Base-by-base conservation (phyloP, 2,113 vertebrate genomes). In the Anarhynchus alexandrinus region DNA sequence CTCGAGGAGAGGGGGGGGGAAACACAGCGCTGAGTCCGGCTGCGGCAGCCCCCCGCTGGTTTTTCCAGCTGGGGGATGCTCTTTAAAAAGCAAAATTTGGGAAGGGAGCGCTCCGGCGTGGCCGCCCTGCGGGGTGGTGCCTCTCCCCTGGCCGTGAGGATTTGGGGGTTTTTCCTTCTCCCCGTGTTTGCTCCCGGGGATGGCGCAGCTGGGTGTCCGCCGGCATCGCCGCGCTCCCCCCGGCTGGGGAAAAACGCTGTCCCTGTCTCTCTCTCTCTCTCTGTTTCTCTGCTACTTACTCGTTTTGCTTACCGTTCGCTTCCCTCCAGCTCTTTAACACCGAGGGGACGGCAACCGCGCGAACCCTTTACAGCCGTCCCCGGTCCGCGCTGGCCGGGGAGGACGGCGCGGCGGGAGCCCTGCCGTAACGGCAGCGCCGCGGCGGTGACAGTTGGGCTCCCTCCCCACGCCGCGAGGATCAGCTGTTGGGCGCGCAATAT, bases 81-180 rank as follows among this genome's bases (percentile, higher is more conserved):
- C 43, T 65, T 85, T n/a, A 29, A 49, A 83, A 85, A 76, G 57
- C 38, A n/a, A 16, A 36, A 15, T 91, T 76, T 72, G 54, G 65
- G 47, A 71, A 26, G n/a, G 38, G 15, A 88, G 13, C 0, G 0
- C 52, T 79, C 34, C 0, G 0, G 10, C 0, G 4, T 12, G 34
- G 49, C 49, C 22, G 49, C 21, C 21, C 49, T 22, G 49, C 22
- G 11, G 49, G 49, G 38, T 27, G 27, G 22, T 70, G 38, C 54
- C 61, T 51, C 49, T 51, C 49, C 49, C 36, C 36, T 58, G 7
- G 1, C 57, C 9, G 1, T 3, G 10, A 57, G 43, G 54, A 49
- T 90, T 82, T 59, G 32, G 36, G 10, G 1, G 3, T 66, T 96
- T 23, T 59, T 43, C 40, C 76, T 79, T n/a, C 29, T 78, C n/a